Evolutionary conservation across 92 coral and sea anemone species (phyloP).

Genomic region (Paramuricea clavata): DNA sequence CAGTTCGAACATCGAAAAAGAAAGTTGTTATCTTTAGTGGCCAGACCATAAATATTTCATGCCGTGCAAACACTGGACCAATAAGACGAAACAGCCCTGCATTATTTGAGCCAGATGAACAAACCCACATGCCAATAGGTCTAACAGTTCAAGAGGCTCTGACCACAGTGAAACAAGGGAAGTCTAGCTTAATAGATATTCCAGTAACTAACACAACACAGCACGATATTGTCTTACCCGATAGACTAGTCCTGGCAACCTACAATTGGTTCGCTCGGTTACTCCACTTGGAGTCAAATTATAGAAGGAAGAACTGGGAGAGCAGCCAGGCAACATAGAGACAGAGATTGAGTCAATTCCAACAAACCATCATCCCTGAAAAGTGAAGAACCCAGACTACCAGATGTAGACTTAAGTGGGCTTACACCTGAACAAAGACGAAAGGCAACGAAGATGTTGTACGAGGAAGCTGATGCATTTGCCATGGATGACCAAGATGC

Average conservation of each 20-base stretch:
- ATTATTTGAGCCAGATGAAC: slow-evolving; percentile 38
- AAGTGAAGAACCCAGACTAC: neutral
- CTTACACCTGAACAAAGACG: neutral
- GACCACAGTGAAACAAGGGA: slow-evolving; percentile 39
- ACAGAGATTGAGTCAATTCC: neutral
- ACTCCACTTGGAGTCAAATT: slow-evolving; percentile 35
- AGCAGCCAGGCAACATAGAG: neutral
- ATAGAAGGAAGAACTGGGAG: neutral
- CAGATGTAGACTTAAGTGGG: slow-evolving; percentile 11
- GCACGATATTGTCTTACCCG: slow-evolving; percentile 40
- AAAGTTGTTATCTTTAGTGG: slow-evolving; percentile 54
- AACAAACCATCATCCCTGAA: neutral
- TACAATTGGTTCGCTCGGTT: slow-evolving; percentile 52
- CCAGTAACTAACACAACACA: slow-evolving; percentile 44
- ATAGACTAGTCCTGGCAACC: slow-evolving; percentile 11
- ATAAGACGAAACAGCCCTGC: slow-evolving; percentile 38
- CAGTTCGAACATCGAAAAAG: slow-evolving; percentile 52
- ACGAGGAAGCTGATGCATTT: slow-evolving; percentile 62
- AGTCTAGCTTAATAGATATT: slow-evolving; percentile 26
- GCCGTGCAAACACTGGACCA: slow-evolving; percentile 75
- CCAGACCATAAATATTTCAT: slow-evolving; percentile 50
- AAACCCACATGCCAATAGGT: neutral
- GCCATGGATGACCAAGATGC: slow-evolving; percentile 69
- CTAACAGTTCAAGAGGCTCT: slow-evolving; percentile 38
- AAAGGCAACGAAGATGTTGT: slow-evolving; percentile 35